Evolutionary conservation across 2,888 invertebrate genomes (phyloP), one percentile per base, ranked within the genome.

Genomic region (Mayetiola destructor): DNA sequence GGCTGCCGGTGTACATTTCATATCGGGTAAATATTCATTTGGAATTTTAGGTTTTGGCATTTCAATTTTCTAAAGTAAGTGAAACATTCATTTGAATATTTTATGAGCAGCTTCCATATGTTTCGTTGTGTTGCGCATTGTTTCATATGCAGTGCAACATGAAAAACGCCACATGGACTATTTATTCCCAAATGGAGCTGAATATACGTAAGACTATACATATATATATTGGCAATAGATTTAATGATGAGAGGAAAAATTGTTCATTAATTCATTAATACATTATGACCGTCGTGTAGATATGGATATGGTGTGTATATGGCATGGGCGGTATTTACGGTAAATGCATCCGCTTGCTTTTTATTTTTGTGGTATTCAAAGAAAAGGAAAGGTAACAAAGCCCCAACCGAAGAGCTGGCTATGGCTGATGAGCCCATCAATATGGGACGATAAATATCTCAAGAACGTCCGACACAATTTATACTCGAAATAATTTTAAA

Each of bases 381-480:
- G 59, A 91, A 91, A 69, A 81, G 85, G 70, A 91, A 91, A 76
- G 84, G 88, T 1, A 81, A 83, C 62, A 84, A 86, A 65, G 88
- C 88, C 1, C 84, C 85, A 4, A 84, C 80, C n/a, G 86, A 86
- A 61, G 86, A 88, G 66, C 75, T 87, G 39, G 88, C 85, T 1
- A 82, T 85, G 81, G 88, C 85, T 5, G 89, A 91, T 64, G 89
- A 89, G 65, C 87, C 88, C 0, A 85, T 86, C 40, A 85, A 85
- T 66, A 84, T 90, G 61, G 80, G 80, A 64, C 79, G 80, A 79
- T 80, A 16, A 48, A 9, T 27, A n/a, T n/a, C n/a, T n/a, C n/a
- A n/a, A n/a, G n/a, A n/a, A n/a, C n/a, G n/a, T n/a, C n/a, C n/a
- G n/a, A n/a, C n/a, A n/a, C n/a, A n/a, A n/a, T n/a, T n/a, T n/a